These are phyloP conservation scores for Anabacerthia variegaticeps DNA, from an alignment of 2,797 vertebrate genomes.

Conservation along the genomic window DNA sequence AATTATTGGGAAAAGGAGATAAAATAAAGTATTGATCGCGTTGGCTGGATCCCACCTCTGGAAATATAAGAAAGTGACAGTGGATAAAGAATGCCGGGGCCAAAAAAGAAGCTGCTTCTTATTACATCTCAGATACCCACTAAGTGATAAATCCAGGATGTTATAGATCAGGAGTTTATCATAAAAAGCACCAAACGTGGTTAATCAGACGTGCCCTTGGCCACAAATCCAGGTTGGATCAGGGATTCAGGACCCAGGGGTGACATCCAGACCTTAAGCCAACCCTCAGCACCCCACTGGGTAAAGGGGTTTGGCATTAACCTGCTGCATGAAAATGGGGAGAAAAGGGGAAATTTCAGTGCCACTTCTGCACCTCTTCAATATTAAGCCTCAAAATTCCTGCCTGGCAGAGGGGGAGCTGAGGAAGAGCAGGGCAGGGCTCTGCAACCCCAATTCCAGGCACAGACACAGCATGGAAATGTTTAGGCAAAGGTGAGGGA, in stretches of 20 bases:
- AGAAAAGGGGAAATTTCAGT: neutral
- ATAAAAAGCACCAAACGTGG: neutral
- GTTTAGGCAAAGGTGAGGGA: conserved; percentile 64
- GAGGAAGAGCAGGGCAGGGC: neutral
- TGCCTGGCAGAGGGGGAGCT: neutral
- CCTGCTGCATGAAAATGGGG: neutral
- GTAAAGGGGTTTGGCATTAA: neutral
- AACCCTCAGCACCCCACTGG: neutral
- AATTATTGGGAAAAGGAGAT: conserved; percentile 60
- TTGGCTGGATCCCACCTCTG: conserved; percentile 1
- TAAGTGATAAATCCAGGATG: conserved; percentile 25
- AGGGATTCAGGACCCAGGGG: neutral
- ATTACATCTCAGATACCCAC: neutral
- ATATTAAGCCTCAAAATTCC: neutral
- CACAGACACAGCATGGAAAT: neutral
- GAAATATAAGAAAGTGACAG: conserved; percentile 30
- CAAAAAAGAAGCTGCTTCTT: conserved; percentile 12
- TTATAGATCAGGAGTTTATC: neutral
- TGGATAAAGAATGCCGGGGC: conserved; percentile 36
- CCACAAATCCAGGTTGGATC: neutral
- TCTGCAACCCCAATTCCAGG: neutral
- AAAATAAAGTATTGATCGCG: conserved; percentile 62
- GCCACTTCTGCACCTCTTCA: neutral
- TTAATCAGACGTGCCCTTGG: neutral
- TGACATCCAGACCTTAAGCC: neutral